These are phyloP conservation scores for Phycodurus eques DNA, from an alignment of 2,113 vertebrate species.

Conservation along the genomic window DNA sequence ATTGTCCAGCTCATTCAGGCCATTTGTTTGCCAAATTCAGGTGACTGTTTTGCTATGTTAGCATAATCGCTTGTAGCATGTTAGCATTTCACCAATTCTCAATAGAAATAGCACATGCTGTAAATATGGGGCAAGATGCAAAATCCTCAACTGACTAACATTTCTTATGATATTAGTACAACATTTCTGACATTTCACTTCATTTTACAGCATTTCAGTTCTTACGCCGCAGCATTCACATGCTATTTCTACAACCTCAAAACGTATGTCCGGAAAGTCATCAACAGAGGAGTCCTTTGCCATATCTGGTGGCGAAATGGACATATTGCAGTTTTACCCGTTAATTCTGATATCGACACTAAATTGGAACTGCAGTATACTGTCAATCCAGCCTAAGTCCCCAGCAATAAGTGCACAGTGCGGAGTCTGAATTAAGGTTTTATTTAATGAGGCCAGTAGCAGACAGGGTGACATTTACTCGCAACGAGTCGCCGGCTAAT, in stretches of 20 bases:
- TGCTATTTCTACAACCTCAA: too few species aligned
- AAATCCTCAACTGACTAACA: background rate
- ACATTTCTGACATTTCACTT: background rate
- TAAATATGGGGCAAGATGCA: too few species aligned
- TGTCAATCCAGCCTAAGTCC: background rate
- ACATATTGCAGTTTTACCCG: background rate
- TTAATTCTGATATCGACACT: background rate
- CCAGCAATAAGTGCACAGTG: background rate
- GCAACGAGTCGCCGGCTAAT: background rate
- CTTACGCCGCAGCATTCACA: too few species aligned
- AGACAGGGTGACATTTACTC: constrained; percentile 2
- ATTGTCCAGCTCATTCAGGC: too few species aligned
- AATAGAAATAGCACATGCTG: background rate
- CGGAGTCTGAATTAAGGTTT: background rate
- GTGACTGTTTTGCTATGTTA: too few species aligned
- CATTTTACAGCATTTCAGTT: too few species aligned
- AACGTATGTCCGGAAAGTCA: too few species aligned
- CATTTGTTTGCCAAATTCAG: too few species aligned
- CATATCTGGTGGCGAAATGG: background rate
- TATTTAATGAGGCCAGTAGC: background rate
- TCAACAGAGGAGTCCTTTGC: too few species aligned
- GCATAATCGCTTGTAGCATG: background rate
- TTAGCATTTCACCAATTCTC: background rate
- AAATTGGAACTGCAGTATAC: background rate
- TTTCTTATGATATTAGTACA: background rate